These are phyloP conservation scores for Prosapia bicincta DNA, from an alignment of 2,888 invertebrate genomes.

Conservation along the genomic window DNA sequence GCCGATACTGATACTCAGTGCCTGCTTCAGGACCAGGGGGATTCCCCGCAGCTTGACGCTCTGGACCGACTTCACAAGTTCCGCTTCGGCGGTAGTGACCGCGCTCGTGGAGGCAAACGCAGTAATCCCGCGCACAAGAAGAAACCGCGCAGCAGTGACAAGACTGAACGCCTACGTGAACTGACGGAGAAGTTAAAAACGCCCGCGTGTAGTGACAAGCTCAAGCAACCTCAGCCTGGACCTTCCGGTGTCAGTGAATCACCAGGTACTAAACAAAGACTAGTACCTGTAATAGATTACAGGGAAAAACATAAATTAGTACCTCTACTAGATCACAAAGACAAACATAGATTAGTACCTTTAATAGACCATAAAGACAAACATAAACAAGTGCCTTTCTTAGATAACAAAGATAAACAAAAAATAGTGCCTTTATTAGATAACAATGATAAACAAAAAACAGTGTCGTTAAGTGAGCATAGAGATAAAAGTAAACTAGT, in stretches of 20 bases:
- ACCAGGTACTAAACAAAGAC: background rate
- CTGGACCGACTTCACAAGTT: constrained; percentile 79
- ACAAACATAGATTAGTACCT: background rate
- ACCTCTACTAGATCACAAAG: background rate
- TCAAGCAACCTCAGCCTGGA: background rate
- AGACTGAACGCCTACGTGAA: constrained; percentile 68
- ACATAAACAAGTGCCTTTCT: background rate
- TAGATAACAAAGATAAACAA: background rate
- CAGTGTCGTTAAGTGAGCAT: background rate
- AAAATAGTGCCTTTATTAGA: background rate
- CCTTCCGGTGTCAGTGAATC: background rate
- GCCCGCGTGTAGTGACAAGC: background rate
- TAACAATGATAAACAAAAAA: background rate
- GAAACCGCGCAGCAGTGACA: constrained; percentile 50
- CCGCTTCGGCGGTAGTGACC: constrained; percentile 58
- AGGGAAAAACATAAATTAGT: background rate
- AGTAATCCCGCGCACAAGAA: constrained; percentile 39
- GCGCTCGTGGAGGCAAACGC: constrained; percentile 46
- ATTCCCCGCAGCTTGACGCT: constrained; percentile 25
- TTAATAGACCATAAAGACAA: background rate
- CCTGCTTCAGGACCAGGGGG: constrained; percentile 11
- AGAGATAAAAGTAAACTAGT: background rate
- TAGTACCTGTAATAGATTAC: background rate
- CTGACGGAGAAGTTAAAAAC: constrained; percentile 71
- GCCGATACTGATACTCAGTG: constrained; percentile 17